Base-by-base conservation (phyloP, 2,888 invertebrate species). In the Drosophila monieri region DNA sequence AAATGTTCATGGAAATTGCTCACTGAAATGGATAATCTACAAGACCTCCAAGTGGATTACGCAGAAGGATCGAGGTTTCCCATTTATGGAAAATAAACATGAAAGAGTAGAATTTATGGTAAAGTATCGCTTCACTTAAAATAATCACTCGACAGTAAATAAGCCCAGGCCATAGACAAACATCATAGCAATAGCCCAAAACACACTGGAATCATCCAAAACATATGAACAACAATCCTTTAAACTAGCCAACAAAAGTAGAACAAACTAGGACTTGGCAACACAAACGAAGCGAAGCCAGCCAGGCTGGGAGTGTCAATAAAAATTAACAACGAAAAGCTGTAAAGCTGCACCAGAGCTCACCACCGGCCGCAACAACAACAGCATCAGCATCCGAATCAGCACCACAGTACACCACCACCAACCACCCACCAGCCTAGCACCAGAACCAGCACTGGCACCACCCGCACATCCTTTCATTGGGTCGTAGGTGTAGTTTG, bases 281-380 rank as follows among this genome's bases (percentile, higher is more conserved):
- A 32, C 43, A 41, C 43, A 43, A 43, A 43, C 21, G 5, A 43
- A 21, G 21, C 43, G 21, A 23, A 58, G 30, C 25, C 9, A 47
- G 9, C 48, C 37, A 18, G 23, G 49, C 54, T 56, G 43, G 23
- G 44, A 68, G 49, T 66, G 77, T 77, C 80, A 74, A 85, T 79
- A 71, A 85, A 79, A 79, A 81, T 68, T 62, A 79, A 81, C 59
- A 57, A 53, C 57, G 53, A 49, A 49, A 71, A 71, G 56, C 51
- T 27, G 61, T 41, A 76, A 79, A 77, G 73, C 72, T 65, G 35
- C 53, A 52, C 41, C 65, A 78, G 68, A 75, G 71, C 72, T 18
- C 62, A 37, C 69, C 69, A 65, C 56, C 52, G 54, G 53, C 73
- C 77, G 48, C 76, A 77, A 66, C 59, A 66, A 23, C 48, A 68